A percentile compares a stretch with the other conserved stretches of the same genome.
phyloP scores from a whole-genome alignment of 1,140 invertebrate genomes.

The Zaprionus nigranus region DNA sequence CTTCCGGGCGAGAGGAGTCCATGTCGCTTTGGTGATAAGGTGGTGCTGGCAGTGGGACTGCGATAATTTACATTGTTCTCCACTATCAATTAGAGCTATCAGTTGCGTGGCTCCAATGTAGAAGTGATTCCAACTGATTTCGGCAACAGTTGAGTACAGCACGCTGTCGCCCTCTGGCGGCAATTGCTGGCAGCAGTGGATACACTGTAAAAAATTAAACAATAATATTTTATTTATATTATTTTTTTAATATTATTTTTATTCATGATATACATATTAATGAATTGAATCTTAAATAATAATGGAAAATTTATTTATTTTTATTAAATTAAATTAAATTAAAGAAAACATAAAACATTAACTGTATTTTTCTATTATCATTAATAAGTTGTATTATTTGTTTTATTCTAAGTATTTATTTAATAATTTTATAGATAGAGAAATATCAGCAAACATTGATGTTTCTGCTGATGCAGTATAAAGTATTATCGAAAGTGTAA shows the following conservation, averaged over 20 bases:
- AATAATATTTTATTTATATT: background rate
- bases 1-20: background rate
- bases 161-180: conserved; percentile 33
- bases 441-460: too few relatives aligned
- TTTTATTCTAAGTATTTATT: too few relatives aligned
- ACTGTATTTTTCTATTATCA: too few relatives aligned
- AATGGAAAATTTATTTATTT: too few relatives aligned
- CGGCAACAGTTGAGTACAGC: background rate
- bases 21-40: conserved; percentile 38
- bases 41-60: conserved; percentile 21
- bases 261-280: background rate
- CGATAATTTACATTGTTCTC: conserved; percentile 46
- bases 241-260: background rate
- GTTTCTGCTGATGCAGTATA: too few relatives aligned
- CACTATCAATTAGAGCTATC: conserved; percentile 69
- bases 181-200: background rate
- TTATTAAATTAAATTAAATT: too few relatives aligned
- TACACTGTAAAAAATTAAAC: background rate
- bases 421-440: too few relatives aligned
- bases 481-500: background rate
- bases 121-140: conserved; percentile 6
- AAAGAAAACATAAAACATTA: too few relatives aligned
- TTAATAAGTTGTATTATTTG: too few relatives aligned
- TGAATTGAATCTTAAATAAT: background rate
- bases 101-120: background rate